Conservation (phyloP, 2,888 invertebrate species). For the Sturmia bella region DNA sequence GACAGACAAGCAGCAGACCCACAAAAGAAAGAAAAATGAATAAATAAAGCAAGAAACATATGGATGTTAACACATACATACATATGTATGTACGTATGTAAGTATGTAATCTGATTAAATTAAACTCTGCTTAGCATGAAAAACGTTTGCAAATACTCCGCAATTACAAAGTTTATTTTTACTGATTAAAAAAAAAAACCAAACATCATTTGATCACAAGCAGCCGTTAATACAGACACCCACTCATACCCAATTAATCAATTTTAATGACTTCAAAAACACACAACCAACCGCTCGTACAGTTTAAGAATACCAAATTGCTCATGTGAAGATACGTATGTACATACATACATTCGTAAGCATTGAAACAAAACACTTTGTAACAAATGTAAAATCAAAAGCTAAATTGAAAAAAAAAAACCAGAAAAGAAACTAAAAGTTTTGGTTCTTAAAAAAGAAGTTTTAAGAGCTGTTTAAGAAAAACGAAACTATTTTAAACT, state of each 20-base stretch:
- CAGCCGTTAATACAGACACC: constrained; percentile 45
- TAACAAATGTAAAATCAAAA: no score
- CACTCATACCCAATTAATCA: constrained; percentile 60
- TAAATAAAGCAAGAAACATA: constrained; percentile 37
- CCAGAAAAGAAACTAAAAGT: background rate
- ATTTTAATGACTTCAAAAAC: constrained; percentile 59
- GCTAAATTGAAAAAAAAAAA: no score
- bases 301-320: background rate
- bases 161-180: background rate
- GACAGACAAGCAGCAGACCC: constrained; percentile 22
- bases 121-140: background rate
- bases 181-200: constrained; percentile 10
- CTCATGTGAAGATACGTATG: background rate
- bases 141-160: background rate
- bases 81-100: background rate
- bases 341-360: background rate
- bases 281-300: constrained; percentile 15
- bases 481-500: background rate
- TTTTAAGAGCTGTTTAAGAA: background rate
- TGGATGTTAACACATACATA: background rate
- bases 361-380: no score
- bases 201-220: constrained; percentile 43
- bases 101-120: background rate
- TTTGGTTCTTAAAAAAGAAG: background rate
- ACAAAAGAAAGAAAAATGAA: constrained; percentile 23